phyloP scores from a whole-genome alignment of 2,797 vertebrate species.

The Myotis findleyi region DNA sequence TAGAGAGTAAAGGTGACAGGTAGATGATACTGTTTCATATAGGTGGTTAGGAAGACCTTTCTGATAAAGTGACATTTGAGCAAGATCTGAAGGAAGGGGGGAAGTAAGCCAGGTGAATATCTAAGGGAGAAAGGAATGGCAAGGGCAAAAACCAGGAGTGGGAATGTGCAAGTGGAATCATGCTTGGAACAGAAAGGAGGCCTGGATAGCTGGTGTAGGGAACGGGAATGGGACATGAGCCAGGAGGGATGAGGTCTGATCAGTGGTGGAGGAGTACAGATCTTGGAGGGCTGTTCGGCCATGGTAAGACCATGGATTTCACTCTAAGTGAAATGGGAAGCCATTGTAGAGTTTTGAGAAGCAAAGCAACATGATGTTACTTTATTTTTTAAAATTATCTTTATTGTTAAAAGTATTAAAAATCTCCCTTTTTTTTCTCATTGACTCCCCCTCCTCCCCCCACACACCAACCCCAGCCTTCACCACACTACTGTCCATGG shows the following conservation, averaged over 20 bases:
- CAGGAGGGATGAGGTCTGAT: not conserved
- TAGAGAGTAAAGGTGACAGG: not conserved
- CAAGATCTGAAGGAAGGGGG: not conserved
- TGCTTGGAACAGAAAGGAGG: not conserved
- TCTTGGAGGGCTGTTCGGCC: not conserved
- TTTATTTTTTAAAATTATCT: too few species aligned
- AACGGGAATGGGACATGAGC: not conserved
- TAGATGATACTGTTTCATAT: not conserved
- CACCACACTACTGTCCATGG: too few species aligned
- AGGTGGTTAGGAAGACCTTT: not conserved
- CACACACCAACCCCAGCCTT: too few species aligned
- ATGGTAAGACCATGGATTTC: not conserved
- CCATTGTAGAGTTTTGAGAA: not conserved
- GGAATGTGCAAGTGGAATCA: not conserved
- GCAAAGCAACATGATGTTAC: not conserved
- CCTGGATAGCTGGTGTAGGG: not conserved
- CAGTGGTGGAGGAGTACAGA: not conserved
- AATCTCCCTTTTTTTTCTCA: too few species aligned
- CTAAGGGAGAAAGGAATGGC: not conserved
- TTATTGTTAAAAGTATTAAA: too few species aligned
- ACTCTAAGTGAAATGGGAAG: not conserved
- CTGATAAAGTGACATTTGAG: not conserved
- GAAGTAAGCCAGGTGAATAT: not conserved
- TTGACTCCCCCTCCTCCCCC: too few species aligned
- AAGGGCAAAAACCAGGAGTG: not conserved